Percentiles rank a stretch among this genome's conserved stretches.
Conservation (phyloP, 2,888 invertebrate species). For the Metellina segmentata region DNA sequence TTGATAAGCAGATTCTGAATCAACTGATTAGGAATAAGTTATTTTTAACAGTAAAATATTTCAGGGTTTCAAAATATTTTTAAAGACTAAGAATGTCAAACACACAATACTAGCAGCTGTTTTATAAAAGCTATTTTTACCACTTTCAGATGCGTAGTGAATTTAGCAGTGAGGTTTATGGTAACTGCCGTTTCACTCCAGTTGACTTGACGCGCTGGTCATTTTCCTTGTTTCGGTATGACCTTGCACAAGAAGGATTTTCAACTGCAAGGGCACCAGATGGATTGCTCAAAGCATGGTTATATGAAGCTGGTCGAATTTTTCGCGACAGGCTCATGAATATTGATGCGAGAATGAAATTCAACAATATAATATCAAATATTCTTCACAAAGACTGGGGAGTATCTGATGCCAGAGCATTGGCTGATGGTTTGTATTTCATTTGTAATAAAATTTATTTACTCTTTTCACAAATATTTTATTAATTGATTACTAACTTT, state of each 20-base stretch:
- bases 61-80: too few relatives aligned
- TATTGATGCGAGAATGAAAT: constrained; percentile 85
- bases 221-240: constrained; percentile 85
- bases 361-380: constrained; percentile 85
- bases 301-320: constrained; percentile 88
- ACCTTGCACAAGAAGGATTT: constrained; percentile 77
- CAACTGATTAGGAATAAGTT: too few relatives aligned
- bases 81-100: too few relatives aligned
- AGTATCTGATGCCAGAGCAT: constrained; percentile 80
- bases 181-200: constrained; percentile 88
- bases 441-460: neutral
- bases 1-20: too few relatives aligned
- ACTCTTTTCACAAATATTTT: neutral
- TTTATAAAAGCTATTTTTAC: neutral
- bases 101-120: too few relatives aligned
- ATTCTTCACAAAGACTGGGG: constrained; percentile 82
- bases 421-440: constrained; percentile 74
- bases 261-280: constrained; percentile 78
- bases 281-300: constrained; percentile 84
- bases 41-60: too few relatives aligned
- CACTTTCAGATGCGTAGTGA: constrained; percentile 81
- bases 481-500: neutral
- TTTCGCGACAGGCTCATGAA: constrained; percentile 89
- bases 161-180: constrained; percentile 84
- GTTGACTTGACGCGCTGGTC: constrained; percentile 89